Evolutionary conservation across 2,113 vertebrate species (phyloP).

Genomic region (Pteropus alecto): DNA sequence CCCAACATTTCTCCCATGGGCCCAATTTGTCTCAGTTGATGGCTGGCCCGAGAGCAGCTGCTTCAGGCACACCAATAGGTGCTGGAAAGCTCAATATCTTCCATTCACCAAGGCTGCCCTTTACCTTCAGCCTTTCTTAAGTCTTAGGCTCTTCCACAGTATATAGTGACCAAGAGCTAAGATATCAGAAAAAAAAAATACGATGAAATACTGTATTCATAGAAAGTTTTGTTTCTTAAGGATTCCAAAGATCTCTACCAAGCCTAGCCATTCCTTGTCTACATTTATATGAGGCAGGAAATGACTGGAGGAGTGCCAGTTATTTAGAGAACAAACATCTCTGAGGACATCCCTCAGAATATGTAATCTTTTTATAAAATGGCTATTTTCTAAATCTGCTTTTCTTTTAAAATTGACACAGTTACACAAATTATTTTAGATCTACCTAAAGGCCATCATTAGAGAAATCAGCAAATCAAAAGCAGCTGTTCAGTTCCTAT

Average conservation of each 20-base stretch:
- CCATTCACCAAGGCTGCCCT: background rate
- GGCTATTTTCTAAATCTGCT: background rate
- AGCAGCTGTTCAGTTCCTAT: background rate
- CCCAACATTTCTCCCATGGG: background rate
- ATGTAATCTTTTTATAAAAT: background rate
- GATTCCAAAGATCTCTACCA: background rate
- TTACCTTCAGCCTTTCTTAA: background rate
- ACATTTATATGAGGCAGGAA: background rate
- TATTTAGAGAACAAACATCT: slow-evolving; percentile 4
- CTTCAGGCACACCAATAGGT: fast-evolving
- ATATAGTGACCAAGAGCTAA: background rate
- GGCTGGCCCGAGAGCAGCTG: background rate
- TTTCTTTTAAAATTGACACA: background rate
- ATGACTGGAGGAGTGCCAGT: background rate
- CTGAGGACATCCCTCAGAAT: background rate
- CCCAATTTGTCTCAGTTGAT: background rate
- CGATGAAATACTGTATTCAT: background rate
- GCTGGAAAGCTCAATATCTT: background rate
- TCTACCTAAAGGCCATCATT: background rate
- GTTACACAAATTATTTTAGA: background rate
- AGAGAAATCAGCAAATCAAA: background rate
- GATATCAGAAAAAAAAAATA: background rate
- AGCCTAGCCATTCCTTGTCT: background rate
- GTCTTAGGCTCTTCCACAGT: background rate
- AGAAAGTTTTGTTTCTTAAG: background rate